phyloP scores from a whole-genome alignment of 2,113 vertebrate species.

The Equus quagga region DNA sequence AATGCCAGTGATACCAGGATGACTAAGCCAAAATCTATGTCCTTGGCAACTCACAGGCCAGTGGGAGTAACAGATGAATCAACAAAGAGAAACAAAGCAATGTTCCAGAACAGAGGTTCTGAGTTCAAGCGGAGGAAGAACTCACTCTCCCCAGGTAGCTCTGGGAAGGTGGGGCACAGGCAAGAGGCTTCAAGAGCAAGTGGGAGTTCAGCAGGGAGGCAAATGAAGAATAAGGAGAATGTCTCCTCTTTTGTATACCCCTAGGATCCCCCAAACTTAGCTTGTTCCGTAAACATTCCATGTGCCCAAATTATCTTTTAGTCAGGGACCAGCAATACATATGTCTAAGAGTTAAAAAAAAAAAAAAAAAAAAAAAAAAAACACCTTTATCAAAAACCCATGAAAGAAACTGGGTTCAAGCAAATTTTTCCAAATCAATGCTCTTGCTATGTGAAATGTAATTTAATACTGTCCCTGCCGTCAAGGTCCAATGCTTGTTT shows the following conservation, averaged over 20 bases:
- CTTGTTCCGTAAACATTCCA: neutral
- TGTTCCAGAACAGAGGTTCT: neutral
- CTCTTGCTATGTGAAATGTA: conserved; percentile 19
- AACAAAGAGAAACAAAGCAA: neutral
- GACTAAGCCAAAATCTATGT: neutral
- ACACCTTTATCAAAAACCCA: neutral
- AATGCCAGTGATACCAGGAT: neutral
- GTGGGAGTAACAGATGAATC: neutral
- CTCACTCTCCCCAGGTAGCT: neutral
- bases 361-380: neutral
- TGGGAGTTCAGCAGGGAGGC: neutral
- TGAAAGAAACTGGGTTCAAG: conserved; percentile 2
- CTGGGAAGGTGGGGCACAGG: neutral
- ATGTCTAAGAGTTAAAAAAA: neutral
- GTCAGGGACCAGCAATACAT: neutral
- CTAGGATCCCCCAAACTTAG: neutral
- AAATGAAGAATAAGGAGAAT: neutral
- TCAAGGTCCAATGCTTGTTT: conserved; percentile 32
- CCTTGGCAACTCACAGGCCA: neutral
- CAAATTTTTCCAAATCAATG: neutral
- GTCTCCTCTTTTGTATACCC: neutral
- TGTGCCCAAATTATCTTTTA: neutral
- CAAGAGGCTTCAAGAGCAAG: neutral
- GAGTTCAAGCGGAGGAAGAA: neutral
- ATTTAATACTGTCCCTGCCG: conserved; percentile 22